Percentiles rank a stretch among this genome's conserved stretches.
Conservation (phyloP, 2,888 invertebrate genomes). For the Amphimallon solstitiale region DNA sequence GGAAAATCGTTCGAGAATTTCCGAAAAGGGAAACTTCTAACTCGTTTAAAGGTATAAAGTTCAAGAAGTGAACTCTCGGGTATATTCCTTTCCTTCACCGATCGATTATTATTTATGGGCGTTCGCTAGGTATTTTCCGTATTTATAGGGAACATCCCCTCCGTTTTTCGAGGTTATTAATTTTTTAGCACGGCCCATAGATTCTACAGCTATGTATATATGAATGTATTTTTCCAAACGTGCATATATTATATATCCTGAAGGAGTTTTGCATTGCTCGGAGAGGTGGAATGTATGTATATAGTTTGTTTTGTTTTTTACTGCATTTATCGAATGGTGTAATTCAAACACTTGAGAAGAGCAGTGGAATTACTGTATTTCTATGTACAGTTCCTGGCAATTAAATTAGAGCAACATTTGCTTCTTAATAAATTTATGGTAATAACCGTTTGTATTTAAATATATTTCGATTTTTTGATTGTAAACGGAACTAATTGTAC, state of each 20-base stretch:
- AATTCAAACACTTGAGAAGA: too few species aligned
- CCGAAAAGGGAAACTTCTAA: constrained; percentile 20
- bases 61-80: constrained; percentile 9
- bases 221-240: constrained; percentile 2
- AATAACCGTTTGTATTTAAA: too few species aligned
- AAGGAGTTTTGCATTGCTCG: too few species aligned
- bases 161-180: constrained; percentile 29
- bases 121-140: constrained; percentile 19
- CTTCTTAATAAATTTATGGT: too few species aligned
- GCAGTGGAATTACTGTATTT: too few species aligned
- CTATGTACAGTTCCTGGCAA: too few species aligned
- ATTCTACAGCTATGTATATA: background rate
- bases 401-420: too few species aligned
- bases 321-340: too few species aligned
- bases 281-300: too few species aligned
- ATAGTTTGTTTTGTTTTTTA: too few species aligned
- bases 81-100: background rate
- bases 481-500: too few species aligned
- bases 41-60: constrained; percentile 24
- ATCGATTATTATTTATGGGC: constrained; percentile 30
- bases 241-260: background rate
- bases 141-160: constrained; percentile 26
- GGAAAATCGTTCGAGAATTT: constrained; percentile 28
- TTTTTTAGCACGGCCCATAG: constrained; percentile 8
- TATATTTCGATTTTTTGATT: too few species aligned